Evolutionary conservation across 2,888 invertebrate species (phyloP).

Genomic region (Macaria notata): DNA sequence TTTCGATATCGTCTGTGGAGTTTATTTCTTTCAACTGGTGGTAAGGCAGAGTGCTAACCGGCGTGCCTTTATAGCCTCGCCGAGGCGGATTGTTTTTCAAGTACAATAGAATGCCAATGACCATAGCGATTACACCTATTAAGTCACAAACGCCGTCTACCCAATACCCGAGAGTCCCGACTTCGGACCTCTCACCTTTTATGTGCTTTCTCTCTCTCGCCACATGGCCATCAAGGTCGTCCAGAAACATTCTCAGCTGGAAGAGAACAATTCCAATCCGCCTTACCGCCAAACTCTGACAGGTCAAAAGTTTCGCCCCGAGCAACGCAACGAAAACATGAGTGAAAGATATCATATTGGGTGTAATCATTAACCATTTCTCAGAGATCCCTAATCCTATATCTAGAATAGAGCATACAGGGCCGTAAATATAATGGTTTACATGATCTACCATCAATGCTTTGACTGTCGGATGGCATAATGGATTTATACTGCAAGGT

Average conservation of each 20-base stretch:
- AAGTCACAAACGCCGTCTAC: constrained; percentile 92
- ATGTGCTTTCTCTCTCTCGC: constrained; percentile 89
- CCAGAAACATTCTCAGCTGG: constrained; percentile 91
- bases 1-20: constrained; percentile 71
- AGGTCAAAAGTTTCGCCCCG: constrained; percentile 89
- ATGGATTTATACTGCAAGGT: constrained; percentile 87
- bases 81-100: constrained; percentile 88
- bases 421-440: constrained; percentile 92
- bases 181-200: constrained; percentile 89
- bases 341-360: constrained; percentile 91
- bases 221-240: constrained; percentile 93
- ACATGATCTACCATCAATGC: constrained; percentile 91
- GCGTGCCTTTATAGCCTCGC: constrained; percentile 85
- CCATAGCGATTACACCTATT: constrained; percentile 87
- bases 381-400: constrained; percentile 84
- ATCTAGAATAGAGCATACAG: constrained; percentile 89
- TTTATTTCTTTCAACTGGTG: constrained; percentile 73
- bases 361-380: constrained; percentile 84
- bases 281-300: constrained; percentile 86
- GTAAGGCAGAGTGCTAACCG: constrained; percentile 82
- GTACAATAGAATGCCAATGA: constrained; percentile 86
- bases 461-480: constrained; percentile 92
- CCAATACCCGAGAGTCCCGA: constrained; percentile 91
- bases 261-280: constrained; percentile 89
- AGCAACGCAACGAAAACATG: constrained; percentile 89